Conservation (phyloP, 2,797 vertebrate genomes). For the Acomys russatus region DNA sequence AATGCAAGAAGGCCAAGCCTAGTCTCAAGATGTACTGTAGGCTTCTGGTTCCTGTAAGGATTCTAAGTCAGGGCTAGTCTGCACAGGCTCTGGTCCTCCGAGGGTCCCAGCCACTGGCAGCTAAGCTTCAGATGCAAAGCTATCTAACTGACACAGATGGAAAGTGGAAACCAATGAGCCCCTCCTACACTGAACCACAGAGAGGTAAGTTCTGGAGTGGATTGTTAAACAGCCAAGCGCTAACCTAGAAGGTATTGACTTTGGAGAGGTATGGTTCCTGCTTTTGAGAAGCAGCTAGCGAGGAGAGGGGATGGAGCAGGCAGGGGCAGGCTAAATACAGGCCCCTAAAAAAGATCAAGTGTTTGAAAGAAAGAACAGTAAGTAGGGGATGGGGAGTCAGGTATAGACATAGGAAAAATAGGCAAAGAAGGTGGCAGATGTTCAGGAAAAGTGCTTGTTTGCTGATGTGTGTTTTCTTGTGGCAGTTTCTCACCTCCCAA, state of each 20-base stretch:
- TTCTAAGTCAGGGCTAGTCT: not conserved
- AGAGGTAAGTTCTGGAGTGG: not conserved
- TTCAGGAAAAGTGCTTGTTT: not conserved
- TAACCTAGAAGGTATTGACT: not conserved
- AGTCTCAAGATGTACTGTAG: not conserved
- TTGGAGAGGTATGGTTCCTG: not conserved
- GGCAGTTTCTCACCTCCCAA: not conserved
- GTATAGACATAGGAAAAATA: not conserved
- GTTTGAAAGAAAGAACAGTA: not conserved
- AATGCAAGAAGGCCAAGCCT: not conserved
- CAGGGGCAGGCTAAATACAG: constrained; percentile 5
- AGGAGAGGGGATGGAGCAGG: not conserved
- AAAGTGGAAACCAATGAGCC: not conserved
- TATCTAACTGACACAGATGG: not conserved
- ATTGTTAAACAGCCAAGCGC: not conserved
- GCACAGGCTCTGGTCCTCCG: not conserved
- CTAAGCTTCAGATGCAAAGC: not conserved
- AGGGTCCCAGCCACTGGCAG: not conserved
- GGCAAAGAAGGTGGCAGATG: not conserved
- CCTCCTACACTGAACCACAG: not conserved
- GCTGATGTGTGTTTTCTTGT: not conserved
- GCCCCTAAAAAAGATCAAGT: not conserved
- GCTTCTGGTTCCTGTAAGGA: not conserved
- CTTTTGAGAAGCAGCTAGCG: not conserved
- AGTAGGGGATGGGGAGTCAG: not conserved